These are phyloP conservation scores for Telmatochromis sp. DNA, from an alignment of 2,113 vertebrate genomes.

Conservation along the genomic window DNA sequence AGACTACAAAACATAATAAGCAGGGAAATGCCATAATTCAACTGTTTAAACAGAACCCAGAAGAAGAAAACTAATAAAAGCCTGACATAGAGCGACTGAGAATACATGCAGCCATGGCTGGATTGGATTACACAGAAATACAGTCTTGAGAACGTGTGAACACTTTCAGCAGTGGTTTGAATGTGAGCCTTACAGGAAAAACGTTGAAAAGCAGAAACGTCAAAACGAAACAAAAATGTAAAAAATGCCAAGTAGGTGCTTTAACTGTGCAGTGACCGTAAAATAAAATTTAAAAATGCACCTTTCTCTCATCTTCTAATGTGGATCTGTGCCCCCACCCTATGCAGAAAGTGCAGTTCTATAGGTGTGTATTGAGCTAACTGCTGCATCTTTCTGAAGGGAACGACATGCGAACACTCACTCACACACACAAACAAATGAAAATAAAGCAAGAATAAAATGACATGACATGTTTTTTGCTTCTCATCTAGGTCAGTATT, in stretches of 20 bases:
- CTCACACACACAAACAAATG: neutral
- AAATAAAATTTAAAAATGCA: neutral
- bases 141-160: neutral
- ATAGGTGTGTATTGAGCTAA: neutral
- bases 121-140: neutral
- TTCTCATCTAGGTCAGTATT: conserved; percentile 16
- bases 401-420: neutral
- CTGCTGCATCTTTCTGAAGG: neutral
- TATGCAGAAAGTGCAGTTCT: neutral
- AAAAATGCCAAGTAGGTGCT: neutral
- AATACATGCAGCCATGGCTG: neutral
- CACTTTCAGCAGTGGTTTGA: neutral
- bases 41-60: conserved; percentile 25
- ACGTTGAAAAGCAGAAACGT: neutral
- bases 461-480: neutral
- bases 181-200: neutral
- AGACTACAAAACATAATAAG: neutral
- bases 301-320: neutral
- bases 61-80: conserved; percentile 30
- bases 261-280: neutral
- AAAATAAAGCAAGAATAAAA: neutral
- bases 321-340: neutral
- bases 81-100: neutral
- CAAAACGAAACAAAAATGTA: neutral
- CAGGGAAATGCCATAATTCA: neutral